A percentile compares a stretch with the other conserved stretches of the same genome.
phyloP scores from a whole-genome alignment of 1,140 invertebrate species.

The Antheraea mylitta region DNA sequence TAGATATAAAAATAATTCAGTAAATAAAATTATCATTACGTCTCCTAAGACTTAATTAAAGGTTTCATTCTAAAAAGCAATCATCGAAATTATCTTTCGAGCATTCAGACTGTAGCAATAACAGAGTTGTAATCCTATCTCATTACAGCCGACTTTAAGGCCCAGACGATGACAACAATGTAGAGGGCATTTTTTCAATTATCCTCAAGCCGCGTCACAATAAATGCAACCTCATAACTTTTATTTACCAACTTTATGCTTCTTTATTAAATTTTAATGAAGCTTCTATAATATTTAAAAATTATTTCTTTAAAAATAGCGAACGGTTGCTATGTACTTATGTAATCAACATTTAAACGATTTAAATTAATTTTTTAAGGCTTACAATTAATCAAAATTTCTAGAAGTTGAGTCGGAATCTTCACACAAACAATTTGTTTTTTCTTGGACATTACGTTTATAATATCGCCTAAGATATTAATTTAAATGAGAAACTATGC shows the following conservation, averaged over 20 bases:
- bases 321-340: too few species aligned
- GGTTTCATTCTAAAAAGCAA: slow-evolving; percentile 16
- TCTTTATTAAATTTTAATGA: too few species aligned
- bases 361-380: too few species aligned
- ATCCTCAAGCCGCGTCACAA: slow-evolving; percentile 41
- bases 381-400: too few species aligned
- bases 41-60: neutral
- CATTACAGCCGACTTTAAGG: slow-evolving; percentile 32
- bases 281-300: too few species aligned
- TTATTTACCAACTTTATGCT: neutral
- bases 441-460: too few species aligned
- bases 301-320: too few species aligned
- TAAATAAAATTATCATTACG: neutral
- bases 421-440: too few species aligned
- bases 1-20: slow-evolving; percentile 5
- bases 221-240: slow-evolving; percentile 40
- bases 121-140: slow-evolving; percentile 45
- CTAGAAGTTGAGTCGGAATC: too few species aligned
- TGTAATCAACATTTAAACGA: too few species aligned
- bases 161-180: slow-evolving; percentile 37
- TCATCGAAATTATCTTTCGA: slow-evolving; percentile 20
- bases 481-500: too few species aligned
- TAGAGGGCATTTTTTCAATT: slow-evolving; percentile 62
- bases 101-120: slow-evolving; percentile 25
- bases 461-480: too few species aligned